Evolutionary conservation across 2,888 invertebrate genomes (phyloP).

Genomic region (Cataglyphis altisquamis): DNA sequence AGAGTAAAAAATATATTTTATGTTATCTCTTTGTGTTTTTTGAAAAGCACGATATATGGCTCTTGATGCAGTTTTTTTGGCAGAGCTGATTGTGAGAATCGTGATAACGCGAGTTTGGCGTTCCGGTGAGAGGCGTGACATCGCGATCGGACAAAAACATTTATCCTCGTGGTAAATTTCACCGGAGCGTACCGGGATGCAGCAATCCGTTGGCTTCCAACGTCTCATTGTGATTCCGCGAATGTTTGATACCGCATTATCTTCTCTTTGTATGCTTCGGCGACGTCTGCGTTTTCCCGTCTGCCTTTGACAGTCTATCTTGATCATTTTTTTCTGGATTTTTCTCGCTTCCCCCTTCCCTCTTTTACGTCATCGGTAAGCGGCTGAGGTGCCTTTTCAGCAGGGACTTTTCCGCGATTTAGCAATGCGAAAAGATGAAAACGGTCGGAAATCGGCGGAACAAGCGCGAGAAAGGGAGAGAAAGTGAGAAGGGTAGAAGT

Average conservation of each 20-base stretch:
- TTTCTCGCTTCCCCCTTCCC: constrained; percentile 33
- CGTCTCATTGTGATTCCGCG: constrained; percentile 53
- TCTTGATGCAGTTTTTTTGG: neutral
- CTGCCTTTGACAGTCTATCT: constrained; percentile 62
- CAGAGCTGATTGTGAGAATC: constrained; percentile 6
- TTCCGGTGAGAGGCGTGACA: neutral
- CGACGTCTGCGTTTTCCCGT: constrained; percentile 34
- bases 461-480: constrained; percentile 48
- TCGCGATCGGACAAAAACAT: constrained; percentile 42
- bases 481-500: constrained; percentile 25
- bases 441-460: constrained; percentile 51
- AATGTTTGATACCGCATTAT: constrained; percentile 54
- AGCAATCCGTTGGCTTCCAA: constrained; percentile 60
- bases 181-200: constrained; percentile 58
- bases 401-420: constrained; percentile 67
- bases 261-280: constrained; percentile 49
- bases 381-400: constrained; percentile 69
- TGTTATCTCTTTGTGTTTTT: neutral
- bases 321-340: constrained; percentile 67
- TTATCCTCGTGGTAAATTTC: constrained; percentile 50
- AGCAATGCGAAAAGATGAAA: constrained; percentile 47
- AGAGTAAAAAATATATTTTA: neutral
- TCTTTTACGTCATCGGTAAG: constrained; percentile 59
- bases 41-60: neutral
- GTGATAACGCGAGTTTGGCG: neutral